Conservation (phyloP, 2,113 vertebrate species). For the Pollimyrus isidori region DNA sequence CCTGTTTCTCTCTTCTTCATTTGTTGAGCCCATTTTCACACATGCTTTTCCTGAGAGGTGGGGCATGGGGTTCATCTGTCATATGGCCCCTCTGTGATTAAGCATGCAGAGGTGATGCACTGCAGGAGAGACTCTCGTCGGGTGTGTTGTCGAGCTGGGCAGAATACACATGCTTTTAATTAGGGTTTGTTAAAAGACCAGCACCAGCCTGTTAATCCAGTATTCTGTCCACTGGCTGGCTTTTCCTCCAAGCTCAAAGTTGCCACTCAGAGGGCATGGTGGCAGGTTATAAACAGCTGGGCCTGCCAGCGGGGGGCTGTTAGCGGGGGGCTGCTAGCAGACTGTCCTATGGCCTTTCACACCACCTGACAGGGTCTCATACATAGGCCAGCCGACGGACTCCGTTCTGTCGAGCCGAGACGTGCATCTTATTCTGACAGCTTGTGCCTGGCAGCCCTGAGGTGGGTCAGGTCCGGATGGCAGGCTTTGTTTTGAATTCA, state of each 20-base stretch:
- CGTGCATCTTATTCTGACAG: neutral
- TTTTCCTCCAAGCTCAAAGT: neutral
- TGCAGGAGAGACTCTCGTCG: neutral
- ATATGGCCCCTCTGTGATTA: neutral
- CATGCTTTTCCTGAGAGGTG: neutral
- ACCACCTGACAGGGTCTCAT: neutral
- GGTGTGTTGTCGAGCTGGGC: neutral
- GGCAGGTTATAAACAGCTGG: neutral
- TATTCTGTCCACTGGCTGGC: neutral
- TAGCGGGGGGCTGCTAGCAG: neutral
- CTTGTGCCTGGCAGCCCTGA: neutral
- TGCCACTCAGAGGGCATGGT: neutral
- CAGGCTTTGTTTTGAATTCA: neutral
- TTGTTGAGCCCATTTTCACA: neutral
- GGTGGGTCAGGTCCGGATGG: neutral
- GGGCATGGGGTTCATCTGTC: neutral
- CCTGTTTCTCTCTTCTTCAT: neutral
- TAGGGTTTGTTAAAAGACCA: constrained; percentile 17
- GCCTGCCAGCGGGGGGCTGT: neutral
- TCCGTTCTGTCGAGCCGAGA: neutral
- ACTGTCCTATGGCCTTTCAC: neutral
- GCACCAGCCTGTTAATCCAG: constrained; percentile 12
- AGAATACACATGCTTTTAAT: constrained; percentile 20
- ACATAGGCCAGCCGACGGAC: neutral
- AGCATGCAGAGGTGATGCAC: constrained; percentile 3